Evolutionary conservation across 2,797 vertebrate species (phyloP).

Genomic region (Odontamblyopus lacepedii): DNA sequence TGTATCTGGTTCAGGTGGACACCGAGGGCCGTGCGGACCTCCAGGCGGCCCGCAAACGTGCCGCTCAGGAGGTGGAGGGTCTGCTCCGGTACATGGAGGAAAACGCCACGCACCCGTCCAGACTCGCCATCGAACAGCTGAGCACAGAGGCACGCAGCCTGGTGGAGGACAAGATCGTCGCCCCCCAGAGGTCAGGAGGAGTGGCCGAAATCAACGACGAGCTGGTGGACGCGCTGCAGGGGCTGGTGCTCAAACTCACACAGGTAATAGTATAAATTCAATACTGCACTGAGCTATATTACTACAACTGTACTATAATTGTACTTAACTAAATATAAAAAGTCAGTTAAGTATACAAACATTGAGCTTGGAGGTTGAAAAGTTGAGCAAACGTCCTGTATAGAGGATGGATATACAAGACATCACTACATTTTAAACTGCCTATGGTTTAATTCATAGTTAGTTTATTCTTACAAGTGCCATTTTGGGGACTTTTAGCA

Average conservation of each 20-base stretch:
- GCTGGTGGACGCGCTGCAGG: constrained; percentile 91
- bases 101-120: constrained; percentile 88
- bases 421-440: no score
- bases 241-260: constrained; percentile 88
- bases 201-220: constrained; percentile 80
- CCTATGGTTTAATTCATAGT: no score
- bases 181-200: constrained; percentile 80
- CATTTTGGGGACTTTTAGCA: no score
- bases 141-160: constrained; percentile 85
- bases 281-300: no score
- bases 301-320: no score
- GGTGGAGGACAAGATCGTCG: constrained; percentile 85
- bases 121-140: constrained; percentile 87
- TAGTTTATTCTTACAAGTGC: no score
- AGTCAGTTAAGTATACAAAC: no score
- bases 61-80: constrained; percentile 89
- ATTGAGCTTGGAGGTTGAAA: no score
- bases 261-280: constrained; percentile 90
- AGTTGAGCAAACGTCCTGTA: no score
- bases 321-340: no score
- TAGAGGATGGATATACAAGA: no score
- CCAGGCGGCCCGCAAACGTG: constrained; percentile 88
- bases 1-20: constrained; percentile 72
- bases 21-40: constrained; percentile 89
- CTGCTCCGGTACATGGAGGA: constrained; percentile 93